Conservation (phyloP, 2,113 vertebrate species). For the Lampris incognitus region DNA sequence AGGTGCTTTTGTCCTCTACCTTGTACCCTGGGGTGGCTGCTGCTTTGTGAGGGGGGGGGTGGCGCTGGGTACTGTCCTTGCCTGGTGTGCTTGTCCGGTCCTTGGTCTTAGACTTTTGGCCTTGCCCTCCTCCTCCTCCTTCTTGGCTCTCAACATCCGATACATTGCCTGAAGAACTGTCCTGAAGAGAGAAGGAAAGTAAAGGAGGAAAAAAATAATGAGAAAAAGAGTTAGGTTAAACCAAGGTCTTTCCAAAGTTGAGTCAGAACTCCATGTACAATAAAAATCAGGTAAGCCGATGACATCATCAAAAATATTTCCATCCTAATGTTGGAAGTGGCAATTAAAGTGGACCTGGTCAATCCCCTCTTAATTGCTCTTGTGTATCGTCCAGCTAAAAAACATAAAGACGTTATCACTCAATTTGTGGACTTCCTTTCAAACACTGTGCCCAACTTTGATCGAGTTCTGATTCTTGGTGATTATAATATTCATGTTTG, state of each 20-base stretch:
- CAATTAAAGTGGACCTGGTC: no score
- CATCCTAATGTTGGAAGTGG: no score
- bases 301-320: no score
- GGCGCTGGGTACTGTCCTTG: constrained; percentile 91
- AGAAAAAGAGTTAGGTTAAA: not conserved
- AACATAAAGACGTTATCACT: no score
- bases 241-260: not conserved
- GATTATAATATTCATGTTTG: no score
- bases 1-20: constrained; percentile 99
- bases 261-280: not conserved
- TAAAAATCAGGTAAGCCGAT: not conserved
- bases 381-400: no score
- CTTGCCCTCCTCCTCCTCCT: constrained; percentile 86
- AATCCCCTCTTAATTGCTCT: no score
- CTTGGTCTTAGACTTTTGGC: constrained; percentile 85
- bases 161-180: constrained; percentile 94
- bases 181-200: constrained; percentile 79
- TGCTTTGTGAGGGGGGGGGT: constrained; percentile 88
- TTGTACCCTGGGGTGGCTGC: constrained; percentile 93
- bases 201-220: not conserved
- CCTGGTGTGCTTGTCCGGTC: constrained; percentile 87
- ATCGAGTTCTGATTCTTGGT: no score
- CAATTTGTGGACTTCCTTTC: no score
- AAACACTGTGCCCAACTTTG: no score
- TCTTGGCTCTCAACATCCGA: constrained; percentile 97